These are phyloP conservation scores for Pseudolaguvia tuberculata DNA, from an alignment of 2,113 vertebrate species.

Conservation along the genomic window DNA sequence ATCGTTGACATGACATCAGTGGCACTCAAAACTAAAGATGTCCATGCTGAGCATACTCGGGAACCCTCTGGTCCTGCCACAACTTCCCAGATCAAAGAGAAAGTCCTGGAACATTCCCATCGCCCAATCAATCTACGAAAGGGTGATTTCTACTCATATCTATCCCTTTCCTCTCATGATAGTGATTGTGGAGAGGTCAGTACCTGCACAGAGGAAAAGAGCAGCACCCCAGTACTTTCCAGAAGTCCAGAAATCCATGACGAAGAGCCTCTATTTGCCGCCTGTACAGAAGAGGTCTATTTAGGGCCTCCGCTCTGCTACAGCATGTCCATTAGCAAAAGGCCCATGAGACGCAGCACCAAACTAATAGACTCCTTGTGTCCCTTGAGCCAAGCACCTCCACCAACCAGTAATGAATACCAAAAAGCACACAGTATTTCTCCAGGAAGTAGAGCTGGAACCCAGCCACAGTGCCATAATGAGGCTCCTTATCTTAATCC, in stretches of 20 bases:
- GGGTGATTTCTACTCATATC: constrained; percentile 95
- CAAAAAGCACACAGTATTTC: constrained; percentile 55
- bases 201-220: constrained; percentile 79
- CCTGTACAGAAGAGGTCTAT: constrained; percentile 80
- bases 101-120: constrained; percentile 91
- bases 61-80: constrained; percentile 69
- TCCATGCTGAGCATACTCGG: constrained; percentile 66
- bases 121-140: constrained; percentile 83
- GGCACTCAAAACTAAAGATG: constrained; percentile 83
- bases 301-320: constrained; percentile 69
- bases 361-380: constrained; percentile 37
- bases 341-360: constrained; percentile 37
- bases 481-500: constrained; percentile 78
- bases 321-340: constrained; percentile 61
- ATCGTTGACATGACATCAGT: constrained; percentile 91
- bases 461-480: constrained; percentile 64
- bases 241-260: constrained; percentile 75
- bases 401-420: constrained; percentile 56
- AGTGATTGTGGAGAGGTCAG: constrained; percentile 97
- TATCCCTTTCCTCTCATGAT: constrained; percentile 97
- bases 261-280: constrained; percentile 83
- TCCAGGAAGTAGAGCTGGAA: constrained; percentile 59
- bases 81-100: constrained; percentile 84
- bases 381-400: constrained; percentile 47
- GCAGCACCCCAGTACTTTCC: constrained; percentile 70